Evolutionary conservation across 1,140 invertebrate genomes (phyloP), one percentile per base, ranked within the genome.

Genomic region (Oscheius sp.): DNA sequence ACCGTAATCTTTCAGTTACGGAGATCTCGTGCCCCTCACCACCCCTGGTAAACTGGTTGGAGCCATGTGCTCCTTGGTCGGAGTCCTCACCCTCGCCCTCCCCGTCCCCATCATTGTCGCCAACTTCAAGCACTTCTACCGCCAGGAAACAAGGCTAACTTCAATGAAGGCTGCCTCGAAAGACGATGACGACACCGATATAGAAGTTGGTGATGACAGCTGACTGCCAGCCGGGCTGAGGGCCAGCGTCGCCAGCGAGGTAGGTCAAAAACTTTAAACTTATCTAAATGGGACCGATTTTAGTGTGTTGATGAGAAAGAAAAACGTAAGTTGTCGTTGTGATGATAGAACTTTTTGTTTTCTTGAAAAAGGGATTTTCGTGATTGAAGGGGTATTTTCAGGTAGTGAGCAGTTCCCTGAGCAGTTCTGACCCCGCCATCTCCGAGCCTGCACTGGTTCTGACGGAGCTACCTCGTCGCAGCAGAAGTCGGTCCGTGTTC

Each of bases 1-100:
- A 13, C 35, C 35, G 42, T 23, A 10, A 36, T 59, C 66, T 72
- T 72, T 36, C 61, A 75, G 75, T 31, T 83, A 82, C 63, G 82
- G 83, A n/a, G 83, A 83, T 64, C 63, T 83, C 3, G 81, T 83
- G 10, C 96, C 96, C 78, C 94, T 97, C 83, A 94, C 95, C 84
- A 66, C 77, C 10, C 82, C 80, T 26, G 82, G 91, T 46, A 93
- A 92, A 90, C 90, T 93, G 76, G 90, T 94, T 18, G 93, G 93
- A 0, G 91, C 91, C 0, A 86, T 94, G 0, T 95, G 93, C 85
- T 92, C 93, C 1, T 84, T 95, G 35, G 91, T 92, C 13, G 93
- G 93, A 45, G 93, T 95, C 69, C 87, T 95, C 0, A 93, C 92
- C 20, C 93, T 95, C 76, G 92, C 93, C 0, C 88, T 95, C 26